Conservation (phyloP, 2,888 invertebrate species). For the Miltochrista miniata region DNA sequence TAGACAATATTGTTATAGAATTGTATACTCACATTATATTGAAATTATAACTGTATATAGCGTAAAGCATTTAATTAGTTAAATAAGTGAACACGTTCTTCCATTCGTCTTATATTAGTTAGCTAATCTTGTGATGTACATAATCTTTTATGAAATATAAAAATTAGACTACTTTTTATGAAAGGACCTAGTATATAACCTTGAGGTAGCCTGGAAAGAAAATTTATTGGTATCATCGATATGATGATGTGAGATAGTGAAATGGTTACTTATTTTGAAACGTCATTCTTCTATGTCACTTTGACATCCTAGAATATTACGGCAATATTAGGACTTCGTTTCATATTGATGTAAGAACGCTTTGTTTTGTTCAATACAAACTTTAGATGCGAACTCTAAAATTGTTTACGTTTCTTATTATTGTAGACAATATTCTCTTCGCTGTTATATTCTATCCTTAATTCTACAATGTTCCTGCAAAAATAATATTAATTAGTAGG, state of each 20-base stretch:
- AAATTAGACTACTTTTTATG: background rate
- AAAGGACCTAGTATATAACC: background rate
- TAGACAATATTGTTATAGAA: constrained; percentile 25
- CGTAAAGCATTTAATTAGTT: constrained; percentile 52
- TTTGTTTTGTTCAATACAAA: background rate
- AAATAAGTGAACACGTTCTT: constrained; percentile 59
- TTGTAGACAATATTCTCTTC: background rate
- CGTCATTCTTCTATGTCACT: too few species aligned
- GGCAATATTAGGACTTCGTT: too few species aligned
- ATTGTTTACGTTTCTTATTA: background rate
- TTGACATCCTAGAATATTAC: background rate
- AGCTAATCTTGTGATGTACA: constrained; percentile 40
- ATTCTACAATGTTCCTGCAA: background rate
- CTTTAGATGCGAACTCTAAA: background rate
- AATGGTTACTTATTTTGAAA: too few species aligned
- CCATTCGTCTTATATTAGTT: constrained; percentile 48
- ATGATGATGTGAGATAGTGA: too few species aligned
- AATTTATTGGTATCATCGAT: too few species aligned
- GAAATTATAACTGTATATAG: constrained; percentile 18
- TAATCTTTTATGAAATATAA: constrained; percentile 32
- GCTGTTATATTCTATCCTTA: background rate
- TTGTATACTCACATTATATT: constrained; percentile 34
- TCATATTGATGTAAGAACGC: background rate
- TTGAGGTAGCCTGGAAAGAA: background rate
- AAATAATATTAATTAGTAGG: background rate